phyloP scores from a whole-genome alignment of 1,140 invertebrate genomes.

The Octopus sinensis region DNA sequence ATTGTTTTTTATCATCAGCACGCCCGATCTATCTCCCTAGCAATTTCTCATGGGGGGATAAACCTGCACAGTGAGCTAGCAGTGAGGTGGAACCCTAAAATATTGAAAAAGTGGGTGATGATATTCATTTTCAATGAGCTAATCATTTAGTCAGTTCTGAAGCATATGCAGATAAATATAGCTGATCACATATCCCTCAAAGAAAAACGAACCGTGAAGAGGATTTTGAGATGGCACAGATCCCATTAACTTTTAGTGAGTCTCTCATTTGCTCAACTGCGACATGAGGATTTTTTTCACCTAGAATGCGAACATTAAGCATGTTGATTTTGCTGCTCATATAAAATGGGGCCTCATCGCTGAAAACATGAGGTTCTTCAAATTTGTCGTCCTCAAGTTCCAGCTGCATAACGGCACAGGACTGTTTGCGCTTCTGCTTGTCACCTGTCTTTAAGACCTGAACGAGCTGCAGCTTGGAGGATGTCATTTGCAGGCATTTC shows the following conservation, averaged over 20 bases:
- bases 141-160: neutral
- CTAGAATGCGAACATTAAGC: slow-evolving; percentile 4
- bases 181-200: slow-evolving; percentile 4
- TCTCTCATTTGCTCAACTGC: neutral
- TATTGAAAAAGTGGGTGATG: neutral
- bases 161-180: slow-evolving; percentile 1
- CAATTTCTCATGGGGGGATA: neutral
- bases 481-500: slow-evolving; percentile 7
- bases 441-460: slow-evolving; percentile 7
- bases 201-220: slow-evolving; percentile 7
- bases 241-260: neutral
- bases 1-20: slow-evolving; percentile 5
- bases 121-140: slow-evolving; percentile 5
- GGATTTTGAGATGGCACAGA: slow-evolving; percentile 4
- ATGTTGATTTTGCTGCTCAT: slow-evolving; percentile 4
- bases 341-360: slow-evolving; percentile 4
- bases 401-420: neutral
- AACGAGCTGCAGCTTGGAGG: slow-evolving; percentile 3
- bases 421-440: slow-evolving; percentile 7
- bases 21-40: slow-evolving; percentile 6
- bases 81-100: neutral
- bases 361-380: slow-evolving; percentile 1
- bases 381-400: slow-evolving; percentile 4
- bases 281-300: neutral
- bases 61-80: neutral